A percentile compares a stretch with the other conserved stretches of the same genome.
These are phyloP conservation scores for Phyllostomus hastatus DNA, from an alignment of 2,113 vertebrate genomes.

Conservation along the genomic window DNA sequence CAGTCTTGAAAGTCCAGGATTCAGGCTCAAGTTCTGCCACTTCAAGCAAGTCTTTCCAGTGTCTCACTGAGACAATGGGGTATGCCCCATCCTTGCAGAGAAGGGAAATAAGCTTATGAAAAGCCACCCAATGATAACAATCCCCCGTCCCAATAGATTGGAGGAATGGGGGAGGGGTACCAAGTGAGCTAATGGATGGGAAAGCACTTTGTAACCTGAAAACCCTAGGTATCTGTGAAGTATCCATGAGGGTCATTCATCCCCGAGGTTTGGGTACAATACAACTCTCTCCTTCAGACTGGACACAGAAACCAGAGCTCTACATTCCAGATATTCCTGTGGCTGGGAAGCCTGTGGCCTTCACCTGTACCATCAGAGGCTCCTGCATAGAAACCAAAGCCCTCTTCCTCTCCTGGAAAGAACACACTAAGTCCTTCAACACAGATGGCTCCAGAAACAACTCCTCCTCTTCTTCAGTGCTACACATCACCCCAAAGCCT, in stretches of 20 bases:
- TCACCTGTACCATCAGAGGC: not conserved
- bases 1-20: not conserved
- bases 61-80: not conserved
- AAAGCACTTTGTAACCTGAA: not conserved
- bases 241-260: not conserved
- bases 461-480: not conserved
- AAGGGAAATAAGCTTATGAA: not conserved
- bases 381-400: not conserved
- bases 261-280: too few species aligned
- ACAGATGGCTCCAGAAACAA: fast-evolving
- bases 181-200: not conserved
- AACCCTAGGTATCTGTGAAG: not conserved
- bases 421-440: not conserved
- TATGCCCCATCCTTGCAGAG: not conserved
- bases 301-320: not conserved
- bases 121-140: not conserved
- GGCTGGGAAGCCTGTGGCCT: not conserved
- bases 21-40: not conserved
- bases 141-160: not conserved
- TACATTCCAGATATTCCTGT: not conserved
- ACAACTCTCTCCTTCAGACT: not conserved
- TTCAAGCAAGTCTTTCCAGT: not conserved
- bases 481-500: not conserved
- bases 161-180: not conserved
- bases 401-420: not conserved